phyloP scores from a whole-genome alignment of 2,113 vertebrate genomes.

The Tauraco erythrolophus region DNA sequence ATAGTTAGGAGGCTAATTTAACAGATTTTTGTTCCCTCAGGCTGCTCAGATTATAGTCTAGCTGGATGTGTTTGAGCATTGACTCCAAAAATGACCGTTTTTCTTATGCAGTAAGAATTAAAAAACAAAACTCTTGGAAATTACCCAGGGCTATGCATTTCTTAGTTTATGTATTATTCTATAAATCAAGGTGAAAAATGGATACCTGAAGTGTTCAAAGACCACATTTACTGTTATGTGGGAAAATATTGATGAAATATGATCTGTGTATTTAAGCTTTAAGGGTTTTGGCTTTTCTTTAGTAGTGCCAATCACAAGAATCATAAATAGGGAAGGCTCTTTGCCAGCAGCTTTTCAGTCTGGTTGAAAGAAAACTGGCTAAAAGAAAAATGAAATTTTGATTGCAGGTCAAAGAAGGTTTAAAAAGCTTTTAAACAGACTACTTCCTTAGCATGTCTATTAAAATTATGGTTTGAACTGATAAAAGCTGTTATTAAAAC shows the following conservation, averaged over 20 bases:
- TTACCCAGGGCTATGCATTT: neutral
- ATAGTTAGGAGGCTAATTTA: neutral
- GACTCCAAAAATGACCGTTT: neutral
- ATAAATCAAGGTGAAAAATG: neutral
- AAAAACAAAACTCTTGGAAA: neutral
- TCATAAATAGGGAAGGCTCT: neutral
- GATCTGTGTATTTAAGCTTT: neutral
- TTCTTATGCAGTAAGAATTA: neutral
- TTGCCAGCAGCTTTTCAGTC: neutral
- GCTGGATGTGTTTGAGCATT: neutral
- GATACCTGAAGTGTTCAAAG: neutral
- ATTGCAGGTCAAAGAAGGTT: neutral
- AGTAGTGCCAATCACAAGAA: neutral
- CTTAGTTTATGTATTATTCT: neutral
- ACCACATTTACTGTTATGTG: neutral
- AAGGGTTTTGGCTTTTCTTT: neutral
- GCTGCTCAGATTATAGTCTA: neutral
- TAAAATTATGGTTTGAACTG: neutral
- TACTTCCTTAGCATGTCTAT: neutral
- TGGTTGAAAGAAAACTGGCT: neutral
- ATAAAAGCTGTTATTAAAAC: slow-evolving; percentile 2
- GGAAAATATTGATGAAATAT: neutral
- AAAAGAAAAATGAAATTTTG: neutral
- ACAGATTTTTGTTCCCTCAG: neutral
- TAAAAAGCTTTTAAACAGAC: slow-evolving; percentile 19